Evolutionary conservation across 1,140 invertebrate genomes (phyloP), one percentile per base, ranked within the genome.

Genomic region (Polypedilum vanderplanki): DNA sequence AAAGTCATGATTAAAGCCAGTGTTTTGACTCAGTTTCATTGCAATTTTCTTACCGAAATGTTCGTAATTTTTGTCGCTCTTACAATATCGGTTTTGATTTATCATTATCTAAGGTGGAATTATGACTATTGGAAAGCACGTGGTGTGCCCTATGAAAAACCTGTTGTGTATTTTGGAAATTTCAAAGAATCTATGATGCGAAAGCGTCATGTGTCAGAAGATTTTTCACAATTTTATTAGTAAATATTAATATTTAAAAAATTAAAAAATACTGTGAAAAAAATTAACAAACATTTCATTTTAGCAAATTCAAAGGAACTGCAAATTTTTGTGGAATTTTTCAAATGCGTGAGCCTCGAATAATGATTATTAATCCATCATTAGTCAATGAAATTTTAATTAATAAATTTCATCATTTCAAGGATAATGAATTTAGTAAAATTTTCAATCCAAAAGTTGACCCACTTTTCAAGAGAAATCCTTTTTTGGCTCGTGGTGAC

Each of bases 321-420:
- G 77, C 80, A 5, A 79, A 79, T 57, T 81, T 80, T 76, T 78
- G 85, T 40, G 84, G 84, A 7, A 78, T 83, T 18, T 85, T 80
- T 76, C 78, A 83, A 75, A 75, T 83, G 65, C 77, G 82, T 1
- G 74, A 80, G 0, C 87, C 87, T 0, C 79, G 79, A 57, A 74
- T 88, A 41, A 78, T 87, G 12, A 74, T 87, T 0, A 77, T 84
- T 18, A 85, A 87, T 77, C 84, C 85, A 0, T 81, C 84, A 4
- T 76, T 87, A 4, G 80, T 87, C 8, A 84, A 85, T 75, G 79
- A 82, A 70, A 82, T 88, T 65, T 77, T 86, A 1, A 79, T 87
- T 3, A 85, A 83, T 57, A 84, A 83, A 18, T 86, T 86, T 67
- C 79, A 81, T 0, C 76, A 82, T 76, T 86, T 86, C 40, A 77